Base-by-base conservation (phyloP, 2,888 invertebrate species). In the Chrysomela aeneicollis region DNA sequence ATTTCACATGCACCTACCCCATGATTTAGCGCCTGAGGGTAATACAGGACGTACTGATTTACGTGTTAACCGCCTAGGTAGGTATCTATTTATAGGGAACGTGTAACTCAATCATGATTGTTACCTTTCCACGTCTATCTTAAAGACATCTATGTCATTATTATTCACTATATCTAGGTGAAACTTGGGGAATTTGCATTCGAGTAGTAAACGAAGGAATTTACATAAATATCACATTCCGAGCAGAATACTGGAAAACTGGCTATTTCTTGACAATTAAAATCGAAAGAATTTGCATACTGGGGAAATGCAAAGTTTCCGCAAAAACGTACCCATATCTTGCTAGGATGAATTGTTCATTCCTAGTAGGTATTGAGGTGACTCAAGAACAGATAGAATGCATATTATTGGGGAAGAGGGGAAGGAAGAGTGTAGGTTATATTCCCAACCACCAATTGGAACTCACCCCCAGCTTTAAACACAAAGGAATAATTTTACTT, bases 91-190 rank as follows among this genome's bases (percentile, higher is more conserved):
- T 10, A 35, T 35, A 35, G 10, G 2, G 32, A 35, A 8, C 32
- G 2, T 2, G 32, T 10, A 67, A 69, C 71, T 67, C 72, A 72
- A 71, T 74, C 70, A 67, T 69, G 67, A 69, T 59, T 66, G 67
- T 71, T 72, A 73, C 73, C 75, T 76, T 76, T 73, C 65, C 70
- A 63, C 61, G 37, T 42, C 42, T 75, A 73, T 76, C 72, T 71
- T 69, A 73, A 72, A 68, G 71, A 72, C 71, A 73, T 73, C 72
- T 69, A 50, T 55, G 50, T 60, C 60, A 35, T 64, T 57, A 61
- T 63, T 59, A 63, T 37, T 18, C 53, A 53, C 50, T n/a, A n/a
- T 54, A 21, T 42, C 55, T 21, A 42, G 55, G 42, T 53, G 21
- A 26, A 8, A n/a, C 32, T 35, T 2, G 10, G 9, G 10, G 6